Percentiles rank a stretch among this genome's conserved stretches.
These are phyloP conservation scores for Hycleus cichorii DNA, from an alignment of 1,140 invertebrate genomes.

Conservation along the genomic window DNA sequence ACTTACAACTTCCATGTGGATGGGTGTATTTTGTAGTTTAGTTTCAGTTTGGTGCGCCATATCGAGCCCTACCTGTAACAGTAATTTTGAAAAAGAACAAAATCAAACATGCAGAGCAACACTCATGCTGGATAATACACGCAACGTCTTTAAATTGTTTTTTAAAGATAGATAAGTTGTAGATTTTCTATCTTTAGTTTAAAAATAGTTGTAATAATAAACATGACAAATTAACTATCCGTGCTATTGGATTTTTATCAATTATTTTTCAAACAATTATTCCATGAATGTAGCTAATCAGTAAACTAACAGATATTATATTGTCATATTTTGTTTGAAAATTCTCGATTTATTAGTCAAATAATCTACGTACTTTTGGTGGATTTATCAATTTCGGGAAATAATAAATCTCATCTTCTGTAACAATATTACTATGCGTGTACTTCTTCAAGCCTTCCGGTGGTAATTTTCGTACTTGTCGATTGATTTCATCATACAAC, in stretches of 20 bases:
- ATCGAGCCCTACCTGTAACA: constrained; percentile 46
- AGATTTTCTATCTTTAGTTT: not conserved
- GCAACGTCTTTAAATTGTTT: not conserved
- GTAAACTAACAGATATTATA: not conserved
- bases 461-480: constrained; percentile 64
- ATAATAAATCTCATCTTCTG: constrained; percentile 88
- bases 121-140: constrained; percentile 5
- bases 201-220: not conserved
- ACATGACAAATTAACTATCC: not conserved
- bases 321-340: not conserved
- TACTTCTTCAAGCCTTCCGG: constrained; percentile 74
- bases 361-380: constrained; percentile 52
- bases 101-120: constrained; percentile 1
- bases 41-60: constrained; percentile 44
- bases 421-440: constrained; percentile 71
- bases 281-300: constrained; percentile 23
- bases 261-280: constrained; percentile 7
- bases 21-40: constrained; percentile 37
- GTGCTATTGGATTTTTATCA: not conserved
- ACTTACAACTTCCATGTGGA: constrained; percentile 47
- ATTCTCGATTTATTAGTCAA: not conserved
- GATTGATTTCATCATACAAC: constrained; percentile 83
- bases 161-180: too few species aligned
- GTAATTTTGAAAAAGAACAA: constrained; percentile 24
- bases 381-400: constrained; percentile 72